These are phyloP conservation scores for Lytechinus variegatus DNA, from an alignment of 35 echinoderm and acorn worm species.

Conservation along the genomic window DNA sequence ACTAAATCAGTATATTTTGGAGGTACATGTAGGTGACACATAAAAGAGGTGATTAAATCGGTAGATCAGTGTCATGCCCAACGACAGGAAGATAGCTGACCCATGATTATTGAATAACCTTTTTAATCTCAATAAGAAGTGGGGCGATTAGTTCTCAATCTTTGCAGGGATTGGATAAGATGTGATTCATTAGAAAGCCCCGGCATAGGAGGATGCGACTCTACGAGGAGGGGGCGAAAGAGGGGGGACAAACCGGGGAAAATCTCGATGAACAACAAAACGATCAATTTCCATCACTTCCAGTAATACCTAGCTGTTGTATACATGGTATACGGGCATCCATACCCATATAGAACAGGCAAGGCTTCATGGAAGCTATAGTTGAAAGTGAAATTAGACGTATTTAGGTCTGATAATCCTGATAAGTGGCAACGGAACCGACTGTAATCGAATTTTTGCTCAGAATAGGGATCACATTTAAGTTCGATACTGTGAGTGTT, in stretches of 20 bases:
- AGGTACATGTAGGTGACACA: not conserved
- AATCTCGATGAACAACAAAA: not conserved
- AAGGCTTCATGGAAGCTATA: not conserved
- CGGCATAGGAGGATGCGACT: not conserved
- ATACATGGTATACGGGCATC: not conserved
- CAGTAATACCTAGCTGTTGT: not conserved
- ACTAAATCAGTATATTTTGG: not conserved
- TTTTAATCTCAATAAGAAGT: not conserved
- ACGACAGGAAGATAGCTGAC: not conserved
- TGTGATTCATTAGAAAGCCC: not conserved
- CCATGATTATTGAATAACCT: not conserved
- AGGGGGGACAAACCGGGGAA: not conserved
- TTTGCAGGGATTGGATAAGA: not conserved
- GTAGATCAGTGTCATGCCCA: not conserved
- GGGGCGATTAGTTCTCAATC: not conserved
- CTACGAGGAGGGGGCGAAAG: not conserved
- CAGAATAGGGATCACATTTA: too few relatives aligned
- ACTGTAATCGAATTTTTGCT: not conserved
- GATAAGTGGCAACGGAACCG: not conserved
- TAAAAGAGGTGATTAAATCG: not conserved
- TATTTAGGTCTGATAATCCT: not conserved
- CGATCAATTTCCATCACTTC: not conserved
- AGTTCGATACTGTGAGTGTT: too few relatives aligned
- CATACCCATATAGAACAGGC: not conserved
- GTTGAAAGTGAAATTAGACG: not conserved